A percentile compares a stretch with the other conserved stretches of the same genome.
These are phyloP conservation scores for Glossophaga mutica DNA, from an alignment of 2,797 vertebrate genomes.

Conservation along the genomic window DNA sequence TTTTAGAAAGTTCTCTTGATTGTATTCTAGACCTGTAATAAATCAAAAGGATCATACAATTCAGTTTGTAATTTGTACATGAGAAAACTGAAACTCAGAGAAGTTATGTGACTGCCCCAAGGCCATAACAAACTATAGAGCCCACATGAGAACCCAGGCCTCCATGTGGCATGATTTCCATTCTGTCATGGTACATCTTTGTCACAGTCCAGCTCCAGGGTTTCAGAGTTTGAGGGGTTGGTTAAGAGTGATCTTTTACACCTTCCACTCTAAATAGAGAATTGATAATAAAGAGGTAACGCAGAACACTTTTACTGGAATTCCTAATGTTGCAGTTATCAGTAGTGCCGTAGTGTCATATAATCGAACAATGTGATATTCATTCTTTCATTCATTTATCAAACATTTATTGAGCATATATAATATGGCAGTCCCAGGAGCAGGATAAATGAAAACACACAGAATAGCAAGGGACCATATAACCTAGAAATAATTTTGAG, in stretches of 20 bases:
- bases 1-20: background rate
- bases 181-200: background rate
- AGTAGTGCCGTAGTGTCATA: background rate
- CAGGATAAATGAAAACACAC: background rate
- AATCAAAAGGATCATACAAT: background rate
- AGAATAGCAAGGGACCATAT: background rate
- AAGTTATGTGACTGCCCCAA: background rate
- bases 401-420: background rate
- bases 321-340: background rate
- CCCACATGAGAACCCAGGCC: background rate
- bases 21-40: background rate
- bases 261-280: background rate
- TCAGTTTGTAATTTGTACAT: background rate
- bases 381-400: background rate
- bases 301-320: background rate
- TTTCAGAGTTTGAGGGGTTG: background rate
- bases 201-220: background rate
- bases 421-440: background rate
- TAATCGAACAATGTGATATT: background rate
- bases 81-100: background rate
- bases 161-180: fast-evolving
- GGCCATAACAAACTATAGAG: background rate
- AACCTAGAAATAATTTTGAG: background rate
- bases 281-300: background rate
- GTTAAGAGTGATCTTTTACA: background rate